Conservation (phyloP, 2,797 vertebrate species). For the Columba guinea region DNA sequence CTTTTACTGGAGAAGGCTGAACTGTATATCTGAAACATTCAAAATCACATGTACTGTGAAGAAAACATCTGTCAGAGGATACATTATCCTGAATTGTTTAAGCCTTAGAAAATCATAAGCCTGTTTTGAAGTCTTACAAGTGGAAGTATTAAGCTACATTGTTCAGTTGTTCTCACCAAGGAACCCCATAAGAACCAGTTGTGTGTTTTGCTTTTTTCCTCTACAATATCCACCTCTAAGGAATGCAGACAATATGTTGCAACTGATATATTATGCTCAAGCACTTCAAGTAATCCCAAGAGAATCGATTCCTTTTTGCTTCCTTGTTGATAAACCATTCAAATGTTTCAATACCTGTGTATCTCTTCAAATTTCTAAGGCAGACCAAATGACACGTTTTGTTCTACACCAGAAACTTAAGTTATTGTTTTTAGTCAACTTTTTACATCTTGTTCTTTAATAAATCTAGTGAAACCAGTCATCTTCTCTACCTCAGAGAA, state of each 20-base stretch:
- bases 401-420: not conserved
- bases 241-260: not conserved
- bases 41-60: not conserved
- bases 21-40: not conserved
- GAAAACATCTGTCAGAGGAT: not conserved
- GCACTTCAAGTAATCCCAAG: not conserved
- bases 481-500: not conserved
- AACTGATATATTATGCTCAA: not conserved
- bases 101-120: not conserved
- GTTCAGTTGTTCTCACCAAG: not conserved
- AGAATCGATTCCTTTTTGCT: not conserved
- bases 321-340: not conserved
- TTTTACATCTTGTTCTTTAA: not conserved
- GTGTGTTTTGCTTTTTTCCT: rapidly evolving
- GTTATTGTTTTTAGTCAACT: not conserved
- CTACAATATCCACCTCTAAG: not conserved
- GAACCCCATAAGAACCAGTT: not conserved
- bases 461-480: not conserved
- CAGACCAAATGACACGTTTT: not conserved
- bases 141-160: not conserved
- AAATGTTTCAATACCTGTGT: not conserved
- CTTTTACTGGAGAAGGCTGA: not conserved
- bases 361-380: not conserved
- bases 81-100: not conserved
- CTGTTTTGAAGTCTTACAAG: not conserved